Percentiles rank a stretch among this genome's conserved stretches.
Evolutionary conservation across 2,797 vertebrate species (phyloP).

Genomic region (Hypotaenidia okinawae): DNA sequence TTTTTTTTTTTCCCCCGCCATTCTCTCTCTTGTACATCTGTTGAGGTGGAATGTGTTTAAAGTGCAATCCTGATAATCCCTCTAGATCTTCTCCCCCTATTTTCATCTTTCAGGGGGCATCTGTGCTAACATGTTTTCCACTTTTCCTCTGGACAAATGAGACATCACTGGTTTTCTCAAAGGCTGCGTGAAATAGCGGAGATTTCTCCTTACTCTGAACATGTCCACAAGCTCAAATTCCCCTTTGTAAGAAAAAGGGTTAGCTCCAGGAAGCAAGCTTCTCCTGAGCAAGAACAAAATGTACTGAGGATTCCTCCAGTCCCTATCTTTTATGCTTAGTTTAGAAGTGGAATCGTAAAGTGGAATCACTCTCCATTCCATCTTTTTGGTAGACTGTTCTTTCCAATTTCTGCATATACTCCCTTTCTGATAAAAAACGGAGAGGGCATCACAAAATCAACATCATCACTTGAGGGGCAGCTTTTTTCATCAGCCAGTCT

Average conservation of each 20-base stretch:
- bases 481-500: not conserved
- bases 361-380: not conserved
- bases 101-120: conserved; percentile 2
- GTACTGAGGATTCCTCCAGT: not conserved
- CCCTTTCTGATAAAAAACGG: not conserved
- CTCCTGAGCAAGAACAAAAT: not conserved
- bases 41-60: conserved; percentile 40
- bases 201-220: not conserved
- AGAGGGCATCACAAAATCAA: not conserved
- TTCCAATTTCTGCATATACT: not conserved
- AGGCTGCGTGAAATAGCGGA: not conserved
- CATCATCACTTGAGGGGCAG: not conserved
- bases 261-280: not conserved
- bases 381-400: not conserved
- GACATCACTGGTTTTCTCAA: not conserved
- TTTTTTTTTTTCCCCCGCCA: not conserved
- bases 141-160: conserved; percentile 12
- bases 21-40: conserved; percentile 6
- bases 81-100: not conserved
- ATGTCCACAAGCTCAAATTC: not conserved
- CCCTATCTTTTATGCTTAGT: not conserved
- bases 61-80: conserved; percentile 9
- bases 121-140: not conserved
- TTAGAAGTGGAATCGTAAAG: not conserved
- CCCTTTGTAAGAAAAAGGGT: not conserved